phyloP scores from a whole-genome alignment of 2,113 vertebrate genomes.

The Alosa alosa region DNA sequence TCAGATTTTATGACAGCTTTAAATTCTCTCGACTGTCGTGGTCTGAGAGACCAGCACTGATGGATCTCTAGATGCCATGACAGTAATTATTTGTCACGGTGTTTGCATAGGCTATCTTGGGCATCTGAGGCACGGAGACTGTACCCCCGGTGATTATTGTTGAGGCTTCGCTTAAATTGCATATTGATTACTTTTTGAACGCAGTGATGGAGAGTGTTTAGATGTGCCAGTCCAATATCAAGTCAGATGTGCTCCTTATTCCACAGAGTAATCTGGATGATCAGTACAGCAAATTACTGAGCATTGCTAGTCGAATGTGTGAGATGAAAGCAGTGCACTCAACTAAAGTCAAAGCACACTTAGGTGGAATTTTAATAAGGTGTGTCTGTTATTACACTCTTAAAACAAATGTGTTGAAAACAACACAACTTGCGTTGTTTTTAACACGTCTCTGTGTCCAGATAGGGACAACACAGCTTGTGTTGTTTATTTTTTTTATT shows the following conservation, averaged over 20 bases:
- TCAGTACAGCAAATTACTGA: background rate
- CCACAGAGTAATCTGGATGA: background rate
- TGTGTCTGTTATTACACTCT: background rate
- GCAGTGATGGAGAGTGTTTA: background rate
- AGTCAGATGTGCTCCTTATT: conserved; percentile 2
- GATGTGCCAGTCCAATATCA: background rate
- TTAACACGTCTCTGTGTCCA: too few species aligned
- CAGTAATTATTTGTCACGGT: background rate
- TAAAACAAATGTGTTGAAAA: too few species aligned
- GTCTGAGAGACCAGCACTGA: background rate
- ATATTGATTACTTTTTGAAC: conserved; percentile 5
- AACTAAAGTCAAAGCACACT: background rate
- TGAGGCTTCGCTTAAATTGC: background rate
- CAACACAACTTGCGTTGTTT: too few species aligned
- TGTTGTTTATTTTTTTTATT: too few species aligned
- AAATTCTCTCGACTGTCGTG: background rate
- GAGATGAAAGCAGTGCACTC: background rate
- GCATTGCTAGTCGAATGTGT: background rate
- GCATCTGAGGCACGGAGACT: background rate
- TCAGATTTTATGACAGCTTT: background rate
- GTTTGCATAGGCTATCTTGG: background rate
- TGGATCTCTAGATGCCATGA: background rate
- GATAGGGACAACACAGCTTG: too few species aligned
- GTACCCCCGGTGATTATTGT: background rate
- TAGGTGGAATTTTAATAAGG: background rate